Evolutionary conservation across 1,140 invertebrate species (phyloP).

Genomic region (Bemisia tabaci): DNA sequence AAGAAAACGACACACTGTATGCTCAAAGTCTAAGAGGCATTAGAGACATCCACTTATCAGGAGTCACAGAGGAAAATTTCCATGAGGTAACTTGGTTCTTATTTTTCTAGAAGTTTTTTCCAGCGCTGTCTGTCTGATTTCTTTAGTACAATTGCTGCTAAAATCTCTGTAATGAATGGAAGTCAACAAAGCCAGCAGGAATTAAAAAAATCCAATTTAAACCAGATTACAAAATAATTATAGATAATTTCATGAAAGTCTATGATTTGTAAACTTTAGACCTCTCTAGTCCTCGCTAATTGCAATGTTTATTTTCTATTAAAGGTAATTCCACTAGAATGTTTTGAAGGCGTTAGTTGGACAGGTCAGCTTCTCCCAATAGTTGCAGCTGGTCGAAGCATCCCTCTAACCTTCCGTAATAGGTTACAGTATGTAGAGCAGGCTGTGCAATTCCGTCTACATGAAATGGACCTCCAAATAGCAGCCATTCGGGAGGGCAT

Average conservation of each 20-base stretch:
- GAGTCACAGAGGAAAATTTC: slow-evolving; percentile 45
- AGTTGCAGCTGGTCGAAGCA: slow-evolving; percentile 41
- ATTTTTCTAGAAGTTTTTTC: too few species aligned
- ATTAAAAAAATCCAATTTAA: too few species aligned
- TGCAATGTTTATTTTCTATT: slow-evolving; percentile 7
- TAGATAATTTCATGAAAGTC: too few species aligned
- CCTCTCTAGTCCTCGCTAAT: too few species aligned
- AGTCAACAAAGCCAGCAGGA: too few species aligned
- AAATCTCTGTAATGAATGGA: too few species aligned
- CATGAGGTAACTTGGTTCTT: slow-evolving; percentile 36
- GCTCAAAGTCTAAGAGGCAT: slow-evolving; percentile 44
- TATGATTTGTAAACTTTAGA: too few species aligned
- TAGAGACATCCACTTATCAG: slow-evolving; percentile 40
- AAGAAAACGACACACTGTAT: slow-evolving; percentile 49
- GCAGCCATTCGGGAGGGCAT: slow-evolving; percentile 47
- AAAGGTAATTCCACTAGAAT: slow-evolving; percentile 46
- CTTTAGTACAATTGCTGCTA: too few species aligned
- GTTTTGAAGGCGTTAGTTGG: slow-evolving; percentile 48
- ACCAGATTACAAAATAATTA: too few species aligned
- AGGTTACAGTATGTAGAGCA: slow-evolving; percentile 45
- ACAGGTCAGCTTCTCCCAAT: slow-evolving; percentile 44
- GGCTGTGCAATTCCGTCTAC: slow-evolving; percentile 43
- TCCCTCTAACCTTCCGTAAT: slow-evolving; percentile 46
- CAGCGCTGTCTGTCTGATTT: too few species aligned
- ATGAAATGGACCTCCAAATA: slow-evolving; percentile 50